phyloP scores from a whole-genome alignment of 92 coral and sea anemone species.

The Heteractis magnifica region DNA sequence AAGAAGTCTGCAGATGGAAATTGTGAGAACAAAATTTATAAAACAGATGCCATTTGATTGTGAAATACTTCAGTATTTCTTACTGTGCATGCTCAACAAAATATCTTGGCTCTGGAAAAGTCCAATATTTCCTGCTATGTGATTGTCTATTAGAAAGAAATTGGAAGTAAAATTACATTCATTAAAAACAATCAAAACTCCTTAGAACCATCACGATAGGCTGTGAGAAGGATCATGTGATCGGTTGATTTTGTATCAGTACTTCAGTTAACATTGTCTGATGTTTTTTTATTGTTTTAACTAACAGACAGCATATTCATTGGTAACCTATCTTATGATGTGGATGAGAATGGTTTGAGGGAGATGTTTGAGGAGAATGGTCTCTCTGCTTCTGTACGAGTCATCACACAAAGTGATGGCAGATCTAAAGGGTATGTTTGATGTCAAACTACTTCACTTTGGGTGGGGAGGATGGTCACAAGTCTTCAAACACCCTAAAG shows the following conservation, averaged over 20 bases:
- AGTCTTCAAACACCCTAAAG: neutral
- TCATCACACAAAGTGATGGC: slow-evolving; percentile 57
- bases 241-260: too few species aligned
- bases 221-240: too few species aligned
- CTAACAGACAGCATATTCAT: slow-evolving; percentile 66
- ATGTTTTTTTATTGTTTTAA: neutral
- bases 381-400: slow-evolving; percentile 57
- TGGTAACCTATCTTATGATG: slow-evolving; percentile 74
- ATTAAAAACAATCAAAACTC: too few species aligned
- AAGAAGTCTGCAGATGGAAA: neutral
- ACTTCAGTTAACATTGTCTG: too few species aligned
- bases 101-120: too few species aligned
- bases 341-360: slow-evolving; percentile 59
- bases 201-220: too few species aligned
- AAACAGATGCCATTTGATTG: neutral
- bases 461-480: neutral
- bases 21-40: neutral
- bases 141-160: too few species aligned
- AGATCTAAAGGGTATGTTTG: slow-evolving; percentile 66
- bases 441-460: neutral
- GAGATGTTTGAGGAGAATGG: slow-evolving; percentile 73
- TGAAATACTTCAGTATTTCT: too few species aligned
- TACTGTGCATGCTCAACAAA: too few species aligned
- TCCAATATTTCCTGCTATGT: too few species aligned
- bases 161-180: too few species aligned